Evolutionary conservation across 1,140 invertebrate species (phyloP).

Genomic region (Cotesia vestalis): DNA sequence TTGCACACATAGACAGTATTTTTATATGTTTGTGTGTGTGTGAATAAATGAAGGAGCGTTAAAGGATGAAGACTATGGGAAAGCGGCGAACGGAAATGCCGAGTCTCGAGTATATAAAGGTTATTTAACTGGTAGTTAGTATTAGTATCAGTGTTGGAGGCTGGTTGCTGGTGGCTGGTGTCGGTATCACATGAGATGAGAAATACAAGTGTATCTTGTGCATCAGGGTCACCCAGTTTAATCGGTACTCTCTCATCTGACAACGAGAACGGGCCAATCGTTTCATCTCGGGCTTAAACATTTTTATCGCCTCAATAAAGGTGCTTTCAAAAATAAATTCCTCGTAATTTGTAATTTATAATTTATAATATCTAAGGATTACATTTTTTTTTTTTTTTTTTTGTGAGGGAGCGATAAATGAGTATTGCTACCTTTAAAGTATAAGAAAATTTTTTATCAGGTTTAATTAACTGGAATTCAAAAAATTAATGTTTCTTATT

Average conservation of each 20-base stretch:
- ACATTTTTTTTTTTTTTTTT: no score
- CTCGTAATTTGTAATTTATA: no score
- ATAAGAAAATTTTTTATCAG: no score
- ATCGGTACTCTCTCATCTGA: slow-evolving; percentile 2
- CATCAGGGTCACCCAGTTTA: slow-evolving; percentile 19
- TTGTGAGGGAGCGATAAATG: no score
- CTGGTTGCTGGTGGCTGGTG: neutral
- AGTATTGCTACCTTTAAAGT: no score
- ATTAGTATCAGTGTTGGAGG: neutral
- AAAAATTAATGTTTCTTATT: no score
- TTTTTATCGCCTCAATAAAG: no score
- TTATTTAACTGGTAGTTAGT: slow-evolving; percentile 12
- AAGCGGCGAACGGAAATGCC: slow-evolving; percentile 7
- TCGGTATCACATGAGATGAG: neutral
- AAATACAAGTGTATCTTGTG: neutral
- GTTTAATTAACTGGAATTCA: no score
- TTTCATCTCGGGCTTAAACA: slow-evolving; percentile 1
- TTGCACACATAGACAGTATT: neutral
- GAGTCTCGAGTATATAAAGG: slow-evolving; percentile 5
- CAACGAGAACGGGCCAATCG: slow-evolving; percentile 8
- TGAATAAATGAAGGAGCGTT: no score
- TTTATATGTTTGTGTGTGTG: no score
- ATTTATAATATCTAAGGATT: no score
- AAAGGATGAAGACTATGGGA: slow-evolving; percentile 12
- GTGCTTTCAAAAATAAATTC: no score